A percentile compares a stretch with the other conserved stretches of the same genome.
Conservation (phyloP, 2,888 invertebrate species). For the Dryomyza anilis region DNA sequence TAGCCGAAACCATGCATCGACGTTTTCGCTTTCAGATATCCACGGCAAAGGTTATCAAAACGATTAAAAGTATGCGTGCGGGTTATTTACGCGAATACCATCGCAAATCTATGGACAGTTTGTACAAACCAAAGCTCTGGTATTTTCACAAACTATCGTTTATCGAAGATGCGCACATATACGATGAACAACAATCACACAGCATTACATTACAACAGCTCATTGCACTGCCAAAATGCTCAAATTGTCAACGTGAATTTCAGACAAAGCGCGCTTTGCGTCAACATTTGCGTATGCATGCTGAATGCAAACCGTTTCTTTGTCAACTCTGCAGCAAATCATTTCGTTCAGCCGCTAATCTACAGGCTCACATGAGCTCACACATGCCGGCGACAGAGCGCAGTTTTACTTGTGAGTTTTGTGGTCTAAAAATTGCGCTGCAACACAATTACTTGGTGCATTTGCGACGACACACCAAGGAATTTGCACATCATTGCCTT, state of each 20-base stretch:
- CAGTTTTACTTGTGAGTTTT: constrained; percentile 32
- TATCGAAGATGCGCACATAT: constrained; percentile 6
- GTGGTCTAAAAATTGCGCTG: constrained; percentile 32
- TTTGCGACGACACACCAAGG: constrained; percentile 32
- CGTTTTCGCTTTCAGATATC: constrained; percentile 9
- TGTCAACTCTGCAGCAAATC: constrained; percentile 29
- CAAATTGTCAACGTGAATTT: constrained; percentile 7
- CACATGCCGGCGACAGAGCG: constrained; percentile 30
- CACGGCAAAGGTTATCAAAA: constrained; percentile 2
- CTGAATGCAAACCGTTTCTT: constrained; percentile 19
- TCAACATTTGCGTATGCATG: constrained; percentile 3
- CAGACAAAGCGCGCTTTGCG: neutral
- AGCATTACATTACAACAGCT: neutral
- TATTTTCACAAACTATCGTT: constrained; percentile 14
- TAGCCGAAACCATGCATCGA: constrained; percentile 8
- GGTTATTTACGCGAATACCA: constrained; percentile 14
- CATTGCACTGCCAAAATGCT: neutral
- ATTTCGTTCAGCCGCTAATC: constrained; percentile 28
- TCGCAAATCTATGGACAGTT: neutral
- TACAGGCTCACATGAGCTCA: constrained; percentile 31
- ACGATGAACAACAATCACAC: neutral
- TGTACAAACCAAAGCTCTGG: constrained; percentile 16
- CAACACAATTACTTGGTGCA: constrained; percentile 33
- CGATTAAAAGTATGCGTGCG: constrained; percentile 17
- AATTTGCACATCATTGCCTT: constrained; percentile 28